Evolutionary conservation across 2,113 vertebrate species (phyloP), one percentile per base, ranked within the genome.

Genomic region (Tautogolabrus adspersus): DNA sequence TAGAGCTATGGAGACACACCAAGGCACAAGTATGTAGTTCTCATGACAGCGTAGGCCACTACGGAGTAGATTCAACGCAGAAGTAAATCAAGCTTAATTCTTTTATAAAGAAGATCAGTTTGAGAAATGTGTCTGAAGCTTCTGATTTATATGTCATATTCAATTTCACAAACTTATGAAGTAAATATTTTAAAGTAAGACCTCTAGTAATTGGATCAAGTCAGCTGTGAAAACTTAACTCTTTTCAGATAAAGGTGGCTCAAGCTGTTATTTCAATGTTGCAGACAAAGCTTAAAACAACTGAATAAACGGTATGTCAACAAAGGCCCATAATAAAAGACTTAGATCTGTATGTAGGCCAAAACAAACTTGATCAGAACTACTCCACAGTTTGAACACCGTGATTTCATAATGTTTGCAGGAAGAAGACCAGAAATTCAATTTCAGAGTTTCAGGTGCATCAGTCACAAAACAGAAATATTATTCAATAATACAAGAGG

Each of bases 381-480:
- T 42, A 18, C 42, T 46, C 44, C 15, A 18, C 16, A 18, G 47
- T 49, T 49, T 19, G 6, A 18, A 49, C 15, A 18, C 15, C 2
- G 7, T 34, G 18, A 8, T 49, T 47, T 10, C 5, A 30, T 52
- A 13, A 8, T 52, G 49, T 52, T 8, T 42, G 51, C 40, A 59
- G 34, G 11, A 49, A 7, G 18, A 30, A 19, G 46, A 34, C 19
- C 12, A 55, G 21, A 12, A 46, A 26, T 23, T 6, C 16, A 47
- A 51, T 37, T 21, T 37, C 8, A 54, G 19, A 15, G 10, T 30
- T 60, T 6, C 15, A 66, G 16, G 23, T 55, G 9, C 44, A 58
- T 37, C 12, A 21, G n/a, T 69, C 18, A 65, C 21, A 65, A 60
- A 37, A 56, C 15, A 61, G 22, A 59, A 46, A 63, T 16, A 23